Conservation (phyloP, 2,797 vertebrate species). For the Galago senegalensis region DNA sequence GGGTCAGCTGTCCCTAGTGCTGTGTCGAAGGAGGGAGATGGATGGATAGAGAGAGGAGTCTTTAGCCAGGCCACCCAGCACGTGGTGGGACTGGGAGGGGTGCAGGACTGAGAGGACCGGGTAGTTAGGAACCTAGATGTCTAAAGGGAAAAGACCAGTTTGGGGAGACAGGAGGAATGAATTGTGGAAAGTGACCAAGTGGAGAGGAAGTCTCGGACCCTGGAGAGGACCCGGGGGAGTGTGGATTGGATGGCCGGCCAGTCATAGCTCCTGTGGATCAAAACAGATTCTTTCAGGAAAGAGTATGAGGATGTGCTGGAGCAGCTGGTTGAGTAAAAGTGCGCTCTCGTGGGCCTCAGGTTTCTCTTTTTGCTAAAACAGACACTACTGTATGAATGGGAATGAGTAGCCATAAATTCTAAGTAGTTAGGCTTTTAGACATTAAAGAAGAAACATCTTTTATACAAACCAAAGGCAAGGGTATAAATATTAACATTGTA, state of each 20-base stretch:
- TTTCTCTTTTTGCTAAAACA: background rate
- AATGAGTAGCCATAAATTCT: background rate
- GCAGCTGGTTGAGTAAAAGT: background rate
- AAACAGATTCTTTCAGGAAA: background rate
- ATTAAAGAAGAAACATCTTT: slow-evolving; percentile 50
- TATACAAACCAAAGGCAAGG: slow-evolving; percentile 46
- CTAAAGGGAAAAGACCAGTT: background rate
- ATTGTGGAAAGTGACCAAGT: background rate
- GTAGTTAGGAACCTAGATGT: background rate
- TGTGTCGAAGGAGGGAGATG: background rate
- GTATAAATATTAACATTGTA: slow-evolving; percentile 62
- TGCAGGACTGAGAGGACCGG: background rate
- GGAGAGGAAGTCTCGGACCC: background rate
- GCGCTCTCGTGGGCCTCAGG: rapidly evolving
- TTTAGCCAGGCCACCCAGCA: background rate
- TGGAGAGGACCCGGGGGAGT: background rate
- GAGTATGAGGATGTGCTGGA: background rate
- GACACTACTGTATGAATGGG: background rate
- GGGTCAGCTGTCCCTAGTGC: background rate
- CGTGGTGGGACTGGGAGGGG: background rate
- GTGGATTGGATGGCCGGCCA: background rate
- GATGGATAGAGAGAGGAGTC: background rate
- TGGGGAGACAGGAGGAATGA: background rate
- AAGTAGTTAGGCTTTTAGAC: slow-evolving; percentile 52
- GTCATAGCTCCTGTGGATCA: background rate